phyloP scores from a whole-genome alignment of 1,140 invertebrate genomes.

The Drosophila varians region DNA sequence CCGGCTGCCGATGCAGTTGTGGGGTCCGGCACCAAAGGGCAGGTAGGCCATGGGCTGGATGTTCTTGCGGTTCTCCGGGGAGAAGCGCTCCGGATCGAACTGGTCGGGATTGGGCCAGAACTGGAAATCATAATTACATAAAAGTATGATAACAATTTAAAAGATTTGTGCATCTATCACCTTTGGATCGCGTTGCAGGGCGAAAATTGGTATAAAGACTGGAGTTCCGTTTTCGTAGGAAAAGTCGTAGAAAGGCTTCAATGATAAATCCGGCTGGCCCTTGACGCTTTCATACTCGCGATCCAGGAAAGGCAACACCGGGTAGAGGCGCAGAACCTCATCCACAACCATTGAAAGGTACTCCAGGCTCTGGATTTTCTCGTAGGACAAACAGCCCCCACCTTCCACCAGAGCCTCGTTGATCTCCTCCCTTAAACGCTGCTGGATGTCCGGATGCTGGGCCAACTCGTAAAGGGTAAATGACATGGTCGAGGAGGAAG shows the following conservation, averaged over 20 bases:
- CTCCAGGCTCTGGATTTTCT: slow-evolving; percentile 86
- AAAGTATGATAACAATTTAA: neutral
- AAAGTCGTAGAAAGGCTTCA: slow-evolving; percentile 67
- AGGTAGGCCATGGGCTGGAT: slow-evolving; percentile 86
- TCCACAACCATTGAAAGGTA: slow-evolving; percentile 86
- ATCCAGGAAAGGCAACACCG: slow-evolving; percentile 70
- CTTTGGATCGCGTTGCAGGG: slow-evolving; percentile 72
- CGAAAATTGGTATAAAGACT: slow-evolving; percentile 71
- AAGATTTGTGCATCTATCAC: slow-evolving; percentile 16
- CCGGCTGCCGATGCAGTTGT: slow-evolving; percentile 89
- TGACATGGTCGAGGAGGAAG: slow-evolving; percentile 88
- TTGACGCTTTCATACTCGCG: slow-evolving; percentile 46
- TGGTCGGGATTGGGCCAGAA: slow-evolving; percentile 87
- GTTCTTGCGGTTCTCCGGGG: slow-evolving; percentile 83
- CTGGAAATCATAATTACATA: slow-evolving; percentile 85
- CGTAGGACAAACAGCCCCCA: slow-evolving; percentile 86
- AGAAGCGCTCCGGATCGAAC: slow-evolving; percentile 88
- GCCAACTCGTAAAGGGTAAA: slow-evolving; percentile 88
- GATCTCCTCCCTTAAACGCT: slow-evolving; percentile 87
- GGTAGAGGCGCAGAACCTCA: slow-evolving; percentile 83
- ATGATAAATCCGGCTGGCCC: slow-evolving; percentile 43
- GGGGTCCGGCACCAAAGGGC: slow-evolving; percentile 91
- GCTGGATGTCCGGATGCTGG: slow-evolving; percentile 88
- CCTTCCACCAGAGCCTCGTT: slow-evolving; percentile 83
- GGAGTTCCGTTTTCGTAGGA: slow-evolving; percentile 60